Evolutionary conservation across 2,113 vertebrate genomes (phyloP), one percentile per base, ranked within the genome.

Genomic region (Cynoglossus semilaevis): DNA sequence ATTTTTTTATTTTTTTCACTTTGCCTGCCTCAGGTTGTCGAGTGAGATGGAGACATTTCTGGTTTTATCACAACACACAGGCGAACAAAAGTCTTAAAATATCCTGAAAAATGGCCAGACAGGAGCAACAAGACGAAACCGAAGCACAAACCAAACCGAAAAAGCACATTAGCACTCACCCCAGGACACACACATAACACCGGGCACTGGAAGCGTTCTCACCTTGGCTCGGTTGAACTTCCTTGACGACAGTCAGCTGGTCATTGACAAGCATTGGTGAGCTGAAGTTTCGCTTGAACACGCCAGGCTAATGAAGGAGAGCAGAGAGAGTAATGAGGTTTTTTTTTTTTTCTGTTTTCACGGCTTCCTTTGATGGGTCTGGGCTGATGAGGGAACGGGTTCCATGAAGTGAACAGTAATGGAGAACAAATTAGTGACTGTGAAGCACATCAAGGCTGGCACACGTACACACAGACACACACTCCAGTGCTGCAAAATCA

Each of bases 201-300:
- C n/a, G n/a, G n/a, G n/a, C n/a, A n/a, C 44, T 45, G 36, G 7
- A 15, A 14, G 18, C 18, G 8, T 8, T 9, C 84, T 80, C 77
- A 92, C 90, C 91, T 85, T 87, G 88, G 53, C 83, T 83, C 9
- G 90, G 84, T 48, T 88, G 90, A 16, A 90, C 87, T 64, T 94
- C 93, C 83, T 90, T 92, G 17, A 89, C 87, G 2, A 87, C 80
- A 48, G 88, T 80, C 49, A 92, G 85, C 49, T 90, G 93, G 9
- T 94, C 92, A 3, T 90, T 92, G 67, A 93, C 86, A 41, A 96
- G 87, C 71, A 94, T 87, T 0, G 95, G 94, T 2, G 94, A 94
- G 80, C 94, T 96, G 90, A 96, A 94, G 86, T 96, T 96, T 15
- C 94, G 88, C 57, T 93, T 93, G 88, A 96, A 96, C n/a, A 92